These are phyloP conservation scores for Cristatella mucedo DNA, from an alignment of 2,888 invertebrate genomes.

Conservation along the genomic window DNA sequence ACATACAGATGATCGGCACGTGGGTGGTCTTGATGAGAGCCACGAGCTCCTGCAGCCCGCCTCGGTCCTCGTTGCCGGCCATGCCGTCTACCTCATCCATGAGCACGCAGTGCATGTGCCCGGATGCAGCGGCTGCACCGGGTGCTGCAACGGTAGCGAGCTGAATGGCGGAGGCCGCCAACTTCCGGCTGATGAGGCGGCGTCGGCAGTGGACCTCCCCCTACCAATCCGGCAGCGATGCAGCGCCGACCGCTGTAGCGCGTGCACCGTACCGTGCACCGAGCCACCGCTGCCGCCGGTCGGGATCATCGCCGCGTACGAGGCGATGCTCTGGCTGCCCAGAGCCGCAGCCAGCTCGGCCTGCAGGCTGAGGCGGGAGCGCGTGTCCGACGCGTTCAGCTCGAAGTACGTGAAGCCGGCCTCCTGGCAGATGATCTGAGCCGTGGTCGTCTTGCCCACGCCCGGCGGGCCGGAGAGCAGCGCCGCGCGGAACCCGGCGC, in stretches of 20 bases:
- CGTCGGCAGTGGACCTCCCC: no score
- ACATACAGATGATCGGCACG: conserved; percentile 55
- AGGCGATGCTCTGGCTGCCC: conserved; percentile 48
- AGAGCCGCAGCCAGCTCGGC: conserved; percentile 66
- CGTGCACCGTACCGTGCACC: no score
- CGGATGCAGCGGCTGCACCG: no score
- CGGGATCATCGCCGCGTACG: no score
- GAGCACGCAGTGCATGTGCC: conserved; percentile 67
- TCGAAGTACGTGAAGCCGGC: conserved; percentile 76
- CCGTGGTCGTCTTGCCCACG: conserved; percentile 53
- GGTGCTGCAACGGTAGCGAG: no score
- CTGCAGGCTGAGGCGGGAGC: conserved; percentile 70
- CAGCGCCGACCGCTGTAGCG: no score
- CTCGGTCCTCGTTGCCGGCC: conserved; percentile 96
- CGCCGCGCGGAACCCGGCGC: conserved; percentile 74
- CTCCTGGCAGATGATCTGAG: conserved; percentile 58
- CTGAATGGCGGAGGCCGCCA: no score
- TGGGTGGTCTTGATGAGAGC: conserved; percentile 66
- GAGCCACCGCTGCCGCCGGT: no score
- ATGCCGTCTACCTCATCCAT: conserved; percentile 99
- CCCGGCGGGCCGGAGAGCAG: conserved; percentile 90
- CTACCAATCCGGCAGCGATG: no score
- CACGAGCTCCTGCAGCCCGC: conserved; percentile 82
- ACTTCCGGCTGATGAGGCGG: no score
- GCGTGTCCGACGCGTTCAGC: conserved; percentile 90